These are phyloP conservation scores for Dastarcus helophoroides DNA, from an alignment of 2,888 invertebrate species.

Conservation along the genomic window DNA sequence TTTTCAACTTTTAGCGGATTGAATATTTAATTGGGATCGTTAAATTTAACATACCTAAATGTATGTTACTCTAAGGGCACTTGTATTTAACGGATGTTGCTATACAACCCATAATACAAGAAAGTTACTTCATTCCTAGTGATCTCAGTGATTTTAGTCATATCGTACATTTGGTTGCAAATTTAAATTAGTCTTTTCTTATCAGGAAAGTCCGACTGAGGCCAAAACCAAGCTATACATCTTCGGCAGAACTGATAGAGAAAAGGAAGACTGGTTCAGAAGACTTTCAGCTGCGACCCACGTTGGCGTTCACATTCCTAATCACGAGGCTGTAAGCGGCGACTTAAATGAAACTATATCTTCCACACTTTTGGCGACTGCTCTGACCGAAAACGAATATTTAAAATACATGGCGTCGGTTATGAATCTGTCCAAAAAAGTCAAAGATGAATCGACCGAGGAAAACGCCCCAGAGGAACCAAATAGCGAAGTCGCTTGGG, in stretches of 20 bases:
- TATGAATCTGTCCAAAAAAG: slow-evolving; percentile 18
- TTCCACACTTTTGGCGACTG: slow-evolving; percentile 11
- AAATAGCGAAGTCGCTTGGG: slow-evolving; percentile 49
- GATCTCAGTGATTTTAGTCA: slow-evolving; percentile 15
- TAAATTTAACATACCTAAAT: too few species aligned
- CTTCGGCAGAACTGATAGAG: slow-evolving; percentile 73
- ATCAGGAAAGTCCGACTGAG: slow-evolving; percentile 19
- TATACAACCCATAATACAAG: too few species aligned
- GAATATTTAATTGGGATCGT: too few species aligned
- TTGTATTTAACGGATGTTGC: too few species aligned
- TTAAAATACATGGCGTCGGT: slow-evolving; percentile 29
- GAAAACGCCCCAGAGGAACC: slow-evolving; percentile 13
- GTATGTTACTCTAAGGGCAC: too few species aligned
- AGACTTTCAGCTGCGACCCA: slow-evolving; percentile 26
- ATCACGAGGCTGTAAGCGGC: slow-evolving; percentile 1
- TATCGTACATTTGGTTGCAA: slow-evolving; percentile 4
- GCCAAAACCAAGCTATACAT: slow-evolving; percentile 25
- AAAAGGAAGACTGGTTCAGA: slow-evolving; percentile 81
- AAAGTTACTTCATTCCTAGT: too few species aligned
- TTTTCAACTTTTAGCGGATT: too few species aligned
- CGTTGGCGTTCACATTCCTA: neutral
- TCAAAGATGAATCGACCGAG: slow-evolving; percentile 12
- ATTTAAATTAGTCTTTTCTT: slow-evolving; percentile 4
- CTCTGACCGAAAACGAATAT: slow-evolving; percentile 25
- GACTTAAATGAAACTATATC: neutral